Evolutionary conservation across 2,797 vertebrate genomes (phyloP), one percentile per base, ranked within the genome.

Genomic region (Parauchenoglanis ngamensis): DNA sequence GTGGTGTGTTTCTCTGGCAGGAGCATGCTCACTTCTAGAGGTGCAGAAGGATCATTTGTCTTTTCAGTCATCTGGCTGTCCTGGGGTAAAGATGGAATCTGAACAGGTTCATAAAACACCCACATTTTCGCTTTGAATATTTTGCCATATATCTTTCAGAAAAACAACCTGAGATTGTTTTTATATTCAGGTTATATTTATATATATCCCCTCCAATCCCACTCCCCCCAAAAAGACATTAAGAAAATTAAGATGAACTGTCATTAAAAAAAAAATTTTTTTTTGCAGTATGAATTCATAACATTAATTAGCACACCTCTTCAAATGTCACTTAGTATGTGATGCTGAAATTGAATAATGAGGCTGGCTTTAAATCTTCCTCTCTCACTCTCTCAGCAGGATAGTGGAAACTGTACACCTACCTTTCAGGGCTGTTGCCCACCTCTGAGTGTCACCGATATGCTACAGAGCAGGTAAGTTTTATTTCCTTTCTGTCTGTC

Each of bases 341-440:
- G 85, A 25, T 46, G 25, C 25, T 63, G 56, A 88, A 85, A 84
- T 46, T 57, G 73, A 77, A 49, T 35, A 56, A 61, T 56, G 44
- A n/a, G 11, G 13, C 25, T 83, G 78, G 35, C 59, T 56, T 86
- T 88, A 70, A 72, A 31, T 86, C 25, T 79, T 70, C 67, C 52
- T 70, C 44, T 89, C 40, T 68, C 7, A 19, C 75, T 63, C 28
- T 81, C 83, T 82, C 77, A 87, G 25, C 87, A 95, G 95, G 94
- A 95, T 89, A 94, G 94, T 91, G 93, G 92, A 91, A 94, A 94
- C 91, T 94, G 92, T 93, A 94, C 94, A 75, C 94, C 95, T 87
- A 93, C 94, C 87, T 94, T 93, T 92, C 95, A 93, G 93, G 94
- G 93, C 89, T 96, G 94, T 92, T 96, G 95, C 92, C 94, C 95